Conservation (phyloP, 2,888 invertebrate species). For the Ophraella communa region DNA sequence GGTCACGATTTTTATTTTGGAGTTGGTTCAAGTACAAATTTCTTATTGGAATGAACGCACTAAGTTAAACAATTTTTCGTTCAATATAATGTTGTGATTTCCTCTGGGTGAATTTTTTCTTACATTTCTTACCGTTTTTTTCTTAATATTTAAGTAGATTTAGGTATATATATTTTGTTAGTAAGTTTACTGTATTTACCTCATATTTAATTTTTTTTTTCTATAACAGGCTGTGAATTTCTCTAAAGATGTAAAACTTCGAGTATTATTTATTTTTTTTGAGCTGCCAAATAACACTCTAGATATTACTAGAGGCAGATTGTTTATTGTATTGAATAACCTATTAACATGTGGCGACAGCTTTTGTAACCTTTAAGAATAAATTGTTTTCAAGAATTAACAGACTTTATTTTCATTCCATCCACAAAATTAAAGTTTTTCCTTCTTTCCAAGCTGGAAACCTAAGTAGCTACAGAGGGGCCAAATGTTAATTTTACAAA, state of each 20-base stretch:
- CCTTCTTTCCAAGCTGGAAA: no score
- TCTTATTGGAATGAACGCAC: no score
- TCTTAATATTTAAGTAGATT: not conserved
- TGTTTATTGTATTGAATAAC: not conserved
- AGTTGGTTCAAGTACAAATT: not conserved
- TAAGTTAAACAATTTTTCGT: no score
- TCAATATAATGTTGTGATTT: not conserved
- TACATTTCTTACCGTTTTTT: not conserved
- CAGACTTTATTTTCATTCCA: not conserved
- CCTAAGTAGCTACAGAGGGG: no score
- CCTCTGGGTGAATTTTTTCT: not conserved
- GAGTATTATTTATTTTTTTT: conserved; percentile 31
- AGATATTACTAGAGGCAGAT: not conserved
- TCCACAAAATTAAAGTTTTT: no score
- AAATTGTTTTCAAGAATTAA: not conserved
- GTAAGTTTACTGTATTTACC: conserved; percentile 5
- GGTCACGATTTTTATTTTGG: not conserved
- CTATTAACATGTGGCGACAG: not conserved
- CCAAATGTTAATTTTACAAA: no score
- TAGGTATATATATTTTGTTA: not conserved
- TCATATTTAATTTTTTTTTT: conserved; percentile 6
- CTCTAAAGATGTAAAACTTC: conserved; percentile 25
- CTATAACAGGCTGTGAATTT: conserved; percentile 26
- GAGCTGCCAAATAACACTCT: not conserved
- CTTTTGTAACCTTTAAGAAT: not conserved